Base-by-base conservation (phyloP, 2,888 invertebrate genomes). In the Lithophane ornitopus region DNA sequence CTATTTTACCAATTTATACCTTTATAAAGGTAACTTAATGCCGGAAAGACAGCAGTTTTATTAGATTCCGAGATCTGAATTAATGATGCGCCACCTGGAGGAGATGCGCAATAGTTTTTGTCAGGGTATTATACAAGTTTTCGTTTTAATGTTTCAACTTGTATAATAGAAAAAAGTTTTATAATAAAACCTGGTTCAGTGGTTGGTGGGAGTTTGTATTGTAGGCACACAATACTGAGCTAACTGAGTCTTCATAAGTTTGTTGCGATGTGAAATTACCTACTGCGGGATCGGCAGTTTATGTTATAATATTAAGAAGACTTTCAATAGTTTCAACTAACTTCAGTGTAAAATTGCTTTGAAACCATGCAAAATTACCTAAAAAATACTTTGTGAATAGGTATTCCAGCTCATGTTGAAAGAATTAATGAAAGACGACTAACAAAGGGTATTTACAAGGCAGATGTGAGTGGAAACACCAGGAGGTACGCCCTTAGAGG, bases 1-100 rank as follows among this genome's bases (percentile, higher is more conserved):
- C 87, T 88, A 88, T 90, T 90, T 84, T 81, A 87, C 85, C 88
- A 90, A 92, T 92, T 93, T 92, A 92, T 91, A 89, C 85, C 82
- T 89, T 89, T 91, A 88, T 87, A 85, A 90, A 88, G 85, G 84
- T 88, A 84, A 89, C 78, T 85, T 87, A 87, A 87, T 78, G 83
- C 59, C 63, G 71, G 63, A 41, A 74, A 81, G 81, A 85, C 81
- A 80, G 74, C 74, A 77, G 80, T 84, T 88, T 88, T 89, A 88
- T 87, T 82, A 70, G 79, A 83, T 70, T 74, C 72, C 66, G 41
- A 56, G 80, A 87, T 84, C 79, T 87, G 89, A 86, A 87, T 86
- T 85, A 87, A 82, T 86, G 82, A 86, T 70, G 72, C 84, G 81
- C 76, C 88, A 85, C 70, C 84, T 84, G 86, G 70, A 0, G 49